Base-by-base conservation (phyloP, 2,888 invertebrate species). In the Halocaridina rubra region DNA sequence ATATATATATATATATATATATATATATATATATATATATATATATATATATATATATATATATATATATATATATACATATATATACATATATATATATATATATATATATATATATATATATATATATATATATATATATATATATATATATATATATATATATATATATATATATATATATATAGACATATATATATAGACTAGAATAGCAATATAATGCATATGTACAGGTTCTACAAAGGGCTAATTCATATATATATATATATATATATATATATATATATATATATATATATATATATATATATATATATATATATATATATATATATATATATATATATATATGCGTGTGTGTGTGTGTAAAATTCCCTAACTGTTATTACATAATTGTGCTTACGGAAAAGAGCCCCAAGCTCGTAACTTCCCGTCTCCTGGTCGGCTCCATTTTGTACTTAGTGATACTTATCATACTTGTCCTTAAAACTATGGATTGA, bases 31-130 rank as follows among this genome's bases (percentile, higher is more conserved):
- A 74, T 75, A 74, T 81, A 74, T 61, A 61, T 61, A 39, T 32
- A 74, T 59, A 32, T 75, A 61, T 81, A 74, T 75, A 75, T 75
- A 77, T 81, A 75, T 81, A 81, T 81, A 81, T 81, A 81, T 81
- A 77, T 64, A 69, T 81, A 77, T 69, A 67, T 77, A 77, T 81
- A 77, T 69, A 77, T 81, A 81, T 69, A 46, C 24, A 78, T 78
- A 78, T 78, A 67, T 78, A 78, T 78, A 67, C 64, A 78, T 78
- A 67, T 78, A 78, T 78, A n/a, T 78, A 30, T 61, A 13, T 80
- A 59, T 74, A 59, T 81, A 57, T 74, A 59, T 57, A 74, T 72
- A 57, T 72, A 59, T 80, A 72, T 80, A 57, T 80, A 57, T 80
- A 53, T 80, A 72, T 22, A 27, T 2, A 46, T 72, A n/a, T 80